Percentiles rank a stretch among this genome's conserved stretches.
Evolutionary conservation across 2,113 vertebrate species (phyloP).

Genomic region (Parus major): DNA sequence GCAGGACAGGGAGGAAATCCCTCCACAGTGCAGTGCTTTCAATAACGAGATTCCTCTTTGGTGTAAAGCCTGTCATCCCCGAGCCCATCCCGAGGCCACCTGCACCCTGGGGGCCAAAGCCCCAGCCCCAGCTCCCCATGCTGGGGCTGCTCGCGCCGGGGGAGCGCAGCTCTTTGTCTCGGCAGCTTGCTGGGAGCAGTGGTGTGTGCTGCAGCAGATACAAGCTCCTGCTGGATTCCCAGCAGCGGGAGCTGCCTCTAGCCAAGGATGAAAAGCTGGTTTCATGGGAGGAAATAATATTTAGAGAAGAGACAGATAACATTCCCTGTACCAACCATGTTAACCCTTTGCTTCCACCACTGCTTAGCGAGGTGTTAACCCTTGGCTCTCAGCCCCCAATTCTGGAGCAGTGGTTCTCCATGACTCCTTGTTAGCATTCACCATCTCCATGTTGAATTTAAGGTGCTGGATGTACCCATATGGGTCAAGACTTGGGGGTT

Average conservation of each 20-base stretch:
- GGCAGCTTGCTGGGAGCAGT: conserved; percentile 47
- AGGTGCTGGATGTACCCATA: background rate
- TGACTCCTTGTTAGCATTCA: background rate
- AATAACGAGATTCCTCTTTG: background rate
- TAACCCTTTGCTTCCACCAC: background rate
- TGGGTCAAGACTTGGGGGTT: background rate
- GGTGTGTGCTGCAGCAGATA: conserved; percentile 55
- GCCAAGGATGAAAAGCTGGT: conserved; percentile 70
- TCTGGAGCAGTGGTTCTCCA: background rate
- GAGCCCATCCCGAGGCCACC: background rate
- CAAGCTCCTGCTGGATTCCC: conserved; percentile 58
- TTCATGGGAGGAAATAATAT: conserved; percentile 72
- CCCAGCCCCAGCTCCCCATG: background rate
- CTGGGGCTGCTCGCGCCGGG: background rate
- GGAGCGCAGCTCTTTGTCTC: background rate
- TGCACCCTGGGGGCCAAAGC: background rate
- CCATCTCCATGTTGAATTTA: background rate
- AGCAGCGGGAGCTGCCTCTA: conserved; percentile 67
- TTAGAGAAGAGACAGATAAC: conserved; percentile 62
- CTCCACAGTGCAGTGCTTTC: background rate
- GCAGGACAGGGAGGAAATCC: background rate
- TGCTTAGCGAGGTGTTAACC: background rate
- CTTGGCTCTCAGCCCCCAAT: background rate
- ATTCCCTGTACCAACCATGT: background rate
- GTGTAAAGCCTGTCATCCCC: background rate